Percentiles rank a stretch among this genome's conserved stretches.
These are phyloP conservation scores for Lacanobia oleracea DNA, from an alignment of 2,888 invertebrate species.

Conservation along the genomic window DNA sequence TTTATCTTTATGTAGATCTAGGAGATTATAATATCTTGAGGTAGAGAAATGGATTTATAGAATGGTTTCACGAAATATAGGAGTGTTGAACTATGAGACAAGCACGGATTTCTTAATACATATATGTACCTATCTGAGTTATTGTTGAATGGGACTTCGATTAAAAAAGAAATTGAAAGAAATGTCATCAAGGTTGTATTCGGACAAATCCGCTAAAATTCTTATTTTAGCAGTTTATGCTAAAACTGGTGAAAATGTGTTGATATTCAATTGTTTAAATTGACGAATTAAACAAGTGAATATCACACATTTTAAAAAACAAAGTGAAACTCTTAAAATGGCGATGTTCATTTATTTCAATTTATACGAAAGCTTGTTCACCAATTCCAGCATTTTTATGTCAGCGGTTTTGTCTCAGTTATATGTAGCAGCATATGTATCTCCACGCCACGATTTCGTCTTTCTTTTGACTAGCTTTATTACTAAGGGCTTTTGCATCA, in stretches of 20 bases:
- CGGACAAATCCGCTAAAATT: too few species aligned
- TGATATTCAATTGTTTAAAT: too few species aligned
- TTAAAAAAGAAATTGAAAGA: too few species aligned
- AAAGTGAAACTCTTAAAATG: too few species aligned
- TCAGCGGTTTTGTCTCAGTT: neutral
- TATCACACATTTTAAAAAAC: neutral
- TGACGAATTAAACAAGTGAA: neutral
- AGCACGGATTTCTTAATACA: too few species aligned
- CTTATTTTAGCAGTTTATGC: too few species aligned
- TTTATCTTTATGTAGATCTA: slow-evolving; percentile 19
- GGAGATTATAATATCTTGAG: neutral
- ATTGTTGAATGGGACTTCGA: too few species aligned
- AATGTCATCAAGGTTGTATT: too few species aligned
- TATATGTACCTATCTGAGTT: too few species aligned
- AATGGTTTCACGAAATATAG: slow-evolving; percentile 1
- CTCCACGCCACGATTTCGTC: neutral
- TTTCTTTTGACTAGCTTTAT: neutral
- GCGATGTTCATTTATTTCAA: neutral
- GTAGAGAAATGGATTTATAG: slow-evolving; percentile 5
- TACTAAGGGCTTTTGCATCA: neutral
- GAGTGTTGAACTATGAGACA: neutral
- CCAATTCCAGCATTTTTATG: neutral
- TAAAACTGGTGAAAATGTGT: too few species aligned
- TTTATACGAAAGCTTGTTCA: neutral
- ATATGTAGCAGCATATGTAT: too few species aligned